These are phyloP conservation scores for Myiagra hebetior DNA, from an alignment of 2,113 vertebrate genomes.

Conservation along the genomic window DNA sequence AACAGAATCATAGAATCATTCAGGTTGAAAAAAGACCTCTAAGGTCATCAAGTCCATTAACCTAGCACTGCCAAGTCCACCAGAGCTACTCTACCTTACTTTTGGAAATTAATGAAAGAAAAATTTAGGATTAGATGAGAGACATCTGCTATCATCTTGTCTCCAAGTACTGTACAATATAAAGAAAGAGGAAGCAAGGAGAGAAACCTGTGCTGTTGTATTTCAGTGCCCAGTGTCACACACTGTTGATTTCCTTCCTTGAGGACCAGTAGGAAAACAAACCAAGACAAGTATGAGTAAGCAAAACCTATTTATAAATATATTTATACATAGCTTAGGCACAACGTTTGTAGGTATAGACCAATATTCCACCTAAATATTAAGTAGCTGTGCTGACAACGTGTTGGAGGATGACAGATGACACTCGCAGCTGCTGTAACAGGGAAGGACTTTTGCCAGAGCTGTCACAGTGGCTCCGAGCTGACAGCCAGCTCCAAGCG, in stretches of 20 bases:
- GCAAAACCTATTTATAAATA: background rate
- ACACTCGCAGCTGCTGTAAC: background rate
- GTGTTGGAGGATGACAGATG: background rate
- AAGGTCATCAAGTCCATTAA: background rate
- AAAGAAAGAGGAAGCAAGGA: background rate
- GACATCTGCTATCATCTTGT: background rate
- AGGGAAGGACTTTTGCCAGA: constrained; percentile 7
- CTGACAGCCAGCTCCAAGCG: background rate
- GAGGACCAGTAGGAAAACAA: background rate
- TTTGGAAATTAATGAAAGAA: constrained; percentile 49
- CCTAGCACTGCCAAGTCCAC: background rate
- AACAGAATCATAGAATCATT: background rate
- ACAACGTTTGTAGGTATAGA: background rate
- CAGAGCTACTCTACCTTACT: background rate
- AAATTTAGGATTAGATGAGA: constrained; percentile 23
- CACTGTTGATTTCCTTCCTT: constrained; percentile 30
- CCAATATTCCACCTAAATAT: background rate
- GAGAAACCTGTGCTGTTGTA: background rate
- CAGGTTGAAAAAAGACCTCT: background rate
- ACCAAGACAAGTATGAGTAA: background rate
- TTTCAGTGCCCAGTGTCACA: background rate
- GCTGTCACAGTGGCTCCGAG: background rate
- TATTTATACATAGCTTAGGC: background rate
- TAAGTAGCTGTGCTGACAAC: background rate
- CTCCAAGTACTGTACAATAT: background rate